Base-by-base conservation (phyloP, 2,888 invertebrate genomes). In the Rambutsinella grinnellia region DNA sequence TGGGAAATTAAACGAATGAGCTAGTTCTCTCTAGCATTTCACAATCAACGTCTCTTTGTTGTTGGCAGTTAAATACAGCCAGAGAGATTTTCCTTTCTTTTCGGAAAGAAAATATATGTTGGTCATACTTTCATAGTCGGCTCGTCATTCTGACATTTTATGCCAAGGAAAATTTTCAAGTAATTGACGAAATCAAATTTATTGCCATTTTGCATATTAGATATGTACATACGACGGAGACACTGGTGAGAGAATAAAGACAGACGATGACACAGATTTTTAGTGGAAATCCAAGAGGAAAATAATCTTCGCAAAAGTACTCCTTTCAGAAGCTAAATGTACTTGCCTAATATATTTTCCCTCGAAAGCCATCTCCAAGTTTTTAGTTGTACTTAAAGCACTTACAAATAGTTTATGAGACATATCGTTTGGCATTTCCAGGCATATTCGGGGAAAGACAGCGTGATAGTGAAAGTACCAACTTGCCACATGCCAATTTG, bases 401-500 rank as follows among this genome's bases (percentile, higher is more conserved):
- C 61, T 69, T 69, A 51, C 61, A 69, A 69, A 69, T 69, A 44
- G 60, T 69, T 69, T 69, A 69, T 69, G 69, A 26, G 69, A 69
- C 69, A 69, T 53, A 24, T 27, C 17, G 61, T 62, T 69, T 69
- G 69, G 69, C 69, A 69, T 69, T 61, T 28, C 54, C 23, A 49
- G 69, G 60, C 44, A 69, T 54, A 68, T 46, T 60, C 44, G 28
- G 44, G 26, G 24, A 44, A 28, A 47, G 56, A 63, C 51, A 57
- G 57, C n/a, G 63, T 63, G 71, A 71, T 57, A 62, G 71, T 24
- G 70, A 70, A 71, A 71, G 57, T 71, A 60, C 49, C 49, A 71
- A 71, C 71, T 71, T 71, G 63, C 71, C 71, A 71, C 71, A 63
- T 71, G 71, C 71, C 71, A 71, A 71, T 71, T 71, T 71, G 71